These are phyloP conservation scores for Tridacna gigas DNA, from an alignment of 2,888 invertebrate genomes.

Conservation along the genomic window DNA sequence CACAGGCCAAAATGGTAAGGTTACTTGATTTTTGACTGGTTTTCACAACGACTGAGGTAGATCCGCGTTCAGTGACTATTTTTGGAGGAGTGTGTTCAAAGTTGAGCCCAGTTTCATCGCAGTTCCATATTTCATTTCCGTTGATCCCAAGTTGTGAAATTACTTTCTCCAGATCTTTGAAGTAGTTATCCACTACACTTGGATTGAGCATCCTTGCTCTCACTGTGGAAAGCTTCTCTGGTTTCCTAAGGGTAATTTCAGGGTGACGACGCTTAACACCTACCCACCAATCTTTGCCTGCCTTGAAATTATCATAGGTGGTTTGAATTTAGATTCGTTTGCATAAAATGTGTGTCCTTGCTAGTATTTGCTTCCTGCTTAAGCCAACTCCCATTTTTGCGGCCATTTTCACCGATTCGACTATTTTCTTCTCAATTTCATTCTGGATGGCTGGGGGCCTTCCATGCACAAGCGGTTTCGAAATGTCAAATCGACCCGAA, in stretches of 20 bases:
- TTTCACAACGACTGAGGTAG: constrained; percentile 1
- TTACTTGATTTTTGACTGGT: constrained; percentile 20
- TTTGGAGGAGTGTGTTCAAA: constrained; percentile 29
- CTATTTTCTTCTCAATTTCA: constrained; percentile 23
- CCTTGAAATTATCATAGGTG: constrained; percentile 30
- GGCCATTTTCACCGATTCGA: constrained; percentile 12
- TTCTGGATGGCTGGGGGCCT: constrained; percentile 16
- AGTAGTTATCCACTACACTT: constrained; percentile 13
- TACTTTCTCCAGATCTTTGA: constrained; percentile 31
- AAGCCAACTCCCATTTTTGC: constrained; percentile 22
- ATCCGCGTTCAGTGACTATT: constrained; percentile 29
- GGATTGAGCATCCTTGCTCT: constrained; percentile 47
- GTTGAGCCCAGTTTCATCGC: constrained; percentile 35
- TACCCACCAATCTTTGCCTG: constrained; percentile 56
- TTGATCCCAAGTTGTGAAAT: constrained; percentile 20
- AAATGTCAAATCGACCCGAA: constrained; percentile 7
- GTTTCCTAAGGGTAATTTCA: constrained; percentile 42
- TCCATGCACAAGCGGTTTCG: background rate
- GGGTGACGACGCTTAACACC: constrained; percentile 37
- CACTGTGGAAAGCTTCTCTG: constrained; percentile 37
- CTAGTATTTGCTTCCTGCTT: constrained; percentile 24
- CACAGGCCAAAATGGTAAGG: background rate
- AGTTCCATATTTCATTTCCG: constrained; percentile 24
- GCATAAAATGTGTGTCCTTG: constrained; percentile 15
- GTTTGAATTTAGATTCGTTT: constrained; percentile 9